Evolutionary conservation across 2,888 invertebrate genomes (phyloP).

Genomic region (Dastarcus helophoroides): DNA sequence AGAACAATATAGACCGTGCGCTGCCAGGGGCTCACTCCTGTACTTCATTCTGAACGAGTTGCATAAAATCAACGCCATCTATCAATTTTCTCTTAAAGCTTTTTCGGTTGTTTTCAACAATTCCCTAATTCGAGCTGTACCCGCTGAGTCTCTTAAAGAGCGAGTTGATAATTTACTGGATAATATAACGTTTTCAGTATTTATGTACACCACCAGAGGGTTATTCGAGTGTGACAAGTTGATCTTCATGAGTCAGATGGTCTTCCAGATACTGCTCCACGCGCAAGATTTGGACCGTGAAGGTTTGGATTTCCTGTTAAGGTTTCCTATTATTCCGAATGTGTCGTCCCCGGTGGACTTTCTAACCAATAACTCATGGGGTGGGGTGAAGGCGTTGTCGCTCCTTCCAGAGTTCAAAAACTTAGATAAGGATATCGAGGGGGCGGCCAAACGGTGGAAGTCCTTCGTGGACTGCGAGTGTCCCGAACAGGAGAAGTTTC

Average conservation of each 20-base stretch:
- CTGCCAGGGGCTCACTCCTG: slow-evolving; percentile 74
- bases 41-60: slow-evolving; percentile 91
- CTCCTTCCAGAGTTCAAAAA: slow-evolving; percentile 69
- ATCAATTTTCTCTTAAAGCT: slow-evolving; percentile 90
- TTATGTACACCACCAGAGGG: slow-evolving; percentile 78
- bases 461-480: slow-evolving; percentile 85
- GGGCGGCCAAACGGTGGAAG: slow-evolving; percentile 84
- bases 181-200: slow-evolving; percentile 80
- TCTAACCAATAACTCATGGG: slow-evolving; percentile 70
- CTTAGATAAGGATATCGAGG: slow-evolving; percentile 84
- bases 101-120: slow-evolving; percentile 86
- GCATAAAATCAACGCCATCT: slow-evolving; percentile 85
- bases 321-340: slow-evolving; percentile 69
- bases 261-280: slow-evolving; percentile 50
- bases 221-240: slow-evolving; percentile 87
- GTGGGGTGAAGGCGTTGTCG: slow-evolving; percentile 63
- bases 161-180: slow-evolving; percentile 72
- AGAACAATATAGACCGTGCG: slow-evolving; percentile 77
- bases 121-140: slow-evolving; percentile 59
- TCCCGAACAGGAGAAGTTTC: slow-evolving; percentile 87
- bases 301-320: slow-evolving; percentile 78
- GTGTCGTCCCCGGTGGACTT: slow-evolving; percentile 72
- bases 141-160: slow-evolving; percentile 55
- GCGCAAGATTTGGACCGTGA: slow-evolving; percentile 55
- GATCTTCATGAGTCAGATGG: slow-evolving; percentile 79